Evolutionary conservation across 1,140 invertebrate species (phyloP).

Genomic region (Drosophila pallidifrons): DNA sequence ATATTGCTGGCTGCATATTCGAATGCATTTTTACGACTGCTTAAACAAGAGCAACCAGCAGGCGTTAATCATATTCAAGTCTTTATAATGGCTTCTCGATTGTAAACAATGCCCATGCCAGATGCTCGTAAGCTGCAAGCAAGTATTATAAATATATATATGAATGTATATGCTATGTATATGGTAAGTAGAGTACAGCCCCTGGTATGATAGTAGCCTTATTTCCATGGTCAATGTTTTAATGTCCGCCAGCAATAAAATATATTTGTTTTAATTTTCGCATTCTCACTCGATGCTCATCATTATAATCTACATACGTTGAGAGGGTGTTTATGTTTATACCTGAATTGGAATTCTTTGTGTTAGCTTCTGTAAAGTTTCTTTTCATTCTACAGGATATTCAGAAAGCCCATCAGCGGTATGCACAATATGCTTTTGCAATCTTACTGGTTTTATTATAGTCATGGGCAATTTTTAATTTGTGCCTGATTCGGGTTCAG

Average conservation of each 20-base stretch:
- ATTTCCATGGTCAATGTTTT: conserved; percentile 41
- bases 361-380: background rate
- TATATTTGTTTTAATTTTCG: conserved; percentile 38
- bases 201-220: conserved; percentile 5
- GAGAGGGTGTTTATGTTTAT: background rate
- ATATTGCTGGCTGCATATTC: background rate
- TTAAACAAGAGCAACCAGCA: background rate
- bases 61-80: conserved; percentile 13
- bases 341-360: background rate
- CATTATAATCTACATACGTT: background rate
- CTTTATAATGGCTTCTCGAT: conserved; percentile 17
- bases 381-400: background rate
- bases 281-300: conserved; percentile 6
- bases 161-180: no score
- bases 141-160: background rate
- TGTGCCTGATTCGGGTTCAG: conserved; percentile 33
- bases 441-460: conserved; percentile 36
- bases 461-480: conserved; percentile 47
- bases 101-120: conserved; percentile 7
- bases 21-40: background rate
- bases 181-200: no score
- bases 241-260: conserved; percentile 40
- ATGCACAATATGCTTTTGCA: background rate
- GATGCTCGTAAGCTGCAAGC: conserved; percentile 3
- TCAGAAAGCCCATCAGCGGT: background rate